Base-by-base conservation (phyloP, 2,113 vertebrate species). In the Lepus americanus region DNA sequence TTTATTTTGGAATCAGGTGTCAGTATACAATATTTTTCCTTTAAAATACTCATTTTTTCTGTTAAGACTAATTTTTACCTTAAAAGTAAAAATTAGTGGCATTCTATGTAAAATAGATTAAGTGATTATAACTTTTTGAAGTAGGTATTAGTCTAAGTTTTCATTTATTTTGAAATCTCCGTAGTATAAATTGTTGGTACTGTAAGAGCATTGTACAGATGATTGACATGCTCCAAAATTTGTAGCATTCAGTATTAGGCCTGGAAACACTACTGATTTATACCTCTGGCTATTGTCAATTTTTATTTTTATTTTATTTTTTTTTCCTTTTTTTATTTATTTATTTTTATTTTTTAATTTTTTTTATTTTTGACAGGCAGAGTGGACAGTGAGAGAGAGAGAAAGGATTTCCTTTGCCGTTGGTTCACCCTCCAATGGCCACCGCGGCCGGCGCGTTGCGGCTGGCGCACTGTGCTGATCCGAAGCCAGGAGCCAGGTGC, bases 1-100 rank as follows among this genome's bases (percentile, higher is more conserved):
- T 89, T 72, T 12, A 79, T 92, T 72, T 85, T 85, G 31, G 79
- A 72, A 73, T 90, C 72, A 78, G 87, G 27, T 96, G 86, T 73
- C 14, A 85, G 0, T 55, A 25, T 70, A 55, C 10, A 88, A 11
- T 8, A 74, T 76, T 77, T 69, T 55, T 76, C 19, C 27, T 83
- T 88, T 23, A 55, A 84, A 72, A 79, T 89, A 87, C n/a, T 89
- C 72, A 67, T 27, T 63, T 66, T 90, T 87, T 64, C 51, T 82
- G 0, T 76, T 63, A 44, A 44, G 44, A 44, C 39, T 89, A 61
- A 51, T 70, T 78, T 79, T 93, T 87, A 51, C 59, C 49, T 82
- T 82, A 81, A 94, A 80, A 84, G 69, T n/a, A 63, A 67, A 78
- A 70, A 44, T 7, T 19, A 61, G 20, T 81, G 25, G 66, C 5